Evolutionary conservation across 1,140 invertebrate species (phyloP).

Genomic region (Caenorhabditis elegans): WBcel235 BX284603.4:9400001-9400500

Average conservation of each 20-base stretch:
- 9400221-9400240: neutral
- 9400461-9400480: no score
- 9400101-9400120: neutral
- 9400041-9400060: no score
- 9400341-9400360: neutral
- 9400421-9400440: no score
- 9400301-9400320: neutral
- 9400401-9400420: no score
- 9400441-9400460: no score
- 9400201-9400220: neutral
- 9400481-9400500: no score
- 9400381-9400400: no score
- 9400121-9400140: neutral
- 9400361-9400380: no score
- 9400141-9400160: neutral
- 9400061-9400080: no score
- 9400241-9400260: constrained; percentile 18
- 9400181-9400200: neutral
- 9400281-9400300: constrained; percentile 9
- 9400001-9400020: no score
- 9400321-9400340: constrained; percentile 5
- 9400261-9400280: neutral
- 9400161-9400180: neutral
- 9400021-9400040: no score
- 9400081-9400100: no score